phyloP scores from a whole-genome alignment of 1,140 invertebrate genomes.

The Doryteuthis pealeii region DNA sequence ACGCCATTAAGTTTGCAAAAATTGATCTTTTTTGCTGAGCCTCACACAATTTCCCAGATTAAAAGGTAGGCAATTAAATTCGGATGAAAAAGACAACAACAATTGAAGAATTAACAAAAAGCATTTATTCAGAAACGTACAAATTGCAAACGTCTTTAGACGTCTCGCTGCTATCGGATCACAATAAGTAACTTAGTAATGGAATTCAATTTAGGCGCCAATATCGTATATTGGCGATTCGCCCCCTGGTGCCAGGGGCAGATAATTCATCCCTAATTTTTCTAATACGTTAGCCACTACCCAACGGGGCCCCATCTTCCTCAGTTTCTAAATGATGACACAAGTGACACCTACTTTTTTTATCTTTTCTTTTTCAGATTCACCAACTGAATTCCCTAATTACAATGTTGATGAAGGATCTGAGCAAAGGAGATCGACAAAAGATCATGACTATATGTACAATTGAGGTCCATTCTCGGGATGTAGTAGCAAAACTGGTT shows the following conservation, averaged over 20 bases:
- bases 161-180: too few relatives aligned
- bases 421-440: slow-evolving; percentile 89
- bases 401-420: slow-evolving; percentile 85
- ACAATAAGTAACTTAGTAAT: background rate
- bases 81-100: too few relatives aligned
- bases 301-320: background rate
- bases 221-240: background rate
- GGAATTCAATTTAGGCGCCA: background rate
- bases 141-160: too few relatives aligned
- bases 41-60: too few relatives aligned
- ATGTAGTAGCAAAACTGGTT: slow-evolving; percentile 91
- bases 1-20: too few relatives aligned
- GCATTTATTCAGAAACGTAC: too few relatives aligned
- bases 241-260: background rate
- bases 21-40: too few relatives aligned
- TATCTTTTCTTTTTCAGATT: slow-evolving; percentile 66
- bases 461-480: slow-evolving; percentile 91
- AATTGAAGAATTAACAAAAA: too few relatives aligned
- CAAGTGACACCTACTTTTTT: background rate
- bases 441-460: slow-evolving; percentile 99
- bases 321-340: background rate
- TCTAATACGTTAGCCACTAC: background rate
- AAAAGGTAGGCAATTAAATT: too few relatives aligned
- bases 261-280: background rate
- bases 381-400: slow-evolving; percentile 85